phyloP scores from a whole-genome alignment of 2,113 vertebrate genomes.

The Amphiprion percula region DNA sequence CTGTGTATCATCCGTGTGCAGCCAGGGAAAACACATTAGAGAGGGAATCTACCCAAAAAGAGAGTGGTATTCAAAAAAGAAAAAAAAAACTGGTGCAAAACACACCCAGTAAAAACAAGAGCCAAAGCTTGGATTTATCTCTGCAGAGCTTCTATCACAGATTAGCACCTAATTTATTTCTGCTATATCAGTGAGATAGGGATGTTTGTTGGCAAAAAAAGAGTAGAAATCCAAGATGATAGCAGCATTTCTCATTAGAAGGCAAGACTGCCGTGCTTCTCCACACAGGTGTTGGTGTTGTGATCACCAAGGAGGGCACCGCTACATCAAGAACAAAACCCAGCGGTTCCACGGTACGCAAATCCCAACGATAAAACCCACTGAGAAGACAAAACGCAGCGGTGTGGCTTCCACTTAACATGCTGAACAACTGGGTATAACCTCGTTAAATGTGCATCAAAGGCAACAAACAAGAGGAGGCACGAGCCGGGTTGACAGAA shows the following conservation, averaged over 20 bases:
- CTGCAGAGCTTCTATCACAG: not conserved
- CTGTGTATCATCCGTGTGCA: constrained; percentile 49
- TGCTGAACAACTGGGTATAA: constrained; percentile 24
- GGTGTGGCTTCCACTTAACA: constrained; percentile 24
- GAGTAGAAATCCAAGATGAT: not conserved
- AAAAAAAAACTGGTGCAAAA: constrained; percentile 3
- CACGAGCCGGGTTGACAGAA: constrained; percentile 53
- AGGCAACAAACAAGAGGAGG: constrained; percentile 38
- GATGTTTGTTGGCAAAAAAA: constrained; percentile 4
- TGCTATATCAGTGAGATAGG: not conserved
- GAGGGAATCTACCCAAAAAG: constrained; percentile 15
- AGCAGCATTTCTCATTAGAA: not conserved
- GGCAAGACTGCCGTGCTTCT: not conserved
- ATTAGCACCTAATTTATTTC: constrained; percentile 27
- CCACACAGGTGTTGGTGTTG: constrained; percentile 3
- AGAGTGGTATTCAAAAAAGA: not conserved
- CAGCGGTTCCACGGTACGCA: constrained; percentile 3
- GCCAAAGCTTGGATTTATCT: constrained; percentile 29
- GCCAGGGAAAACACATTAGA: constrained; percentile 46
- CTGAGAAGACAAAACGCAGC: constrained; percentile 14
- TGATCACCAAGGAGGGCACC: constrained; percentile 13
- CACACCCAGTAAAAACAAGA: constrained; percentile 3
- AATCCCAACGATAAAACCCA: constrained; percentile 30
- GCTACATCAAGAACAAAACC: constrained; percentile 17
- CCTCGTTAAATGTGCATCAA: constrained; percentile 68